Evolutionary conservation across 2,113 vertebrate genomes (phyloP), one percentile per base, ranked within the genome.

Genomic region (Amphilophus citrinellus): DNA sequence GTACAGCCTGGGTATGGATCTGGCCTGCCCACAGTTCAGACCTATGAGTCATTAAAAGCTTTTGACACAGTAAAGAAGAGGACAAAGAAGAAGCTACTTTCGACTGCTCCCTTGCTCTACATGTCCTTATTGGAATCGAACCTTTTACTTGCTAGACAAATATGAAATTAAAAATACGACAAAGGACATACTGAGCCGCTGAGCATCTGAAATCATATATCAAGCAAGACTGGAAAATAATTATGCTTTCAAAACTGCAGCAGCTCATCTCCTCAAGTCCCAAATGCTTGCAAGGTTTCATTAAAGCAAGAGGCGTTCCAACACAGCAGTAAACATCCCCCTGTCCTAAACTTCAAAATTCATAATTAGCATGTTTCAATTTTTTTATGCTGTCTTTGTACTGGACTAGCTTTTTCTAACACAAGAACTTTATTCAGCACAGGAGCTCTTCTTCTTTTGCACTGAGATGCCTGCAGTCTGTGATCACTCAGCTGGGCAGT

Each of bases 371-470:
- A 30, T 50, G 24, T 71, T 53, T 71, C 30, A 71, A 32, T 17
- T 24, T 73, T 50, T 71, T 71, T 53, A n/a, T 73, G 44, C 44
- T 32, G 17, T 53, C 17, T 53, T 53, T 73, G 24, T 73, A 32
- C 44, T 53, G 7, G n/a, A 53, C 24, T 71, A 71, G 66, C 30
- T 20, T 50, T 53, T 32, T 71, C 66, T 71, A 71, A 53, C 24
- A 50, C 18, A 85, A 75, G 61, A 71, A 68, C 39, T 73, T 77
- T 22, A 84, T 77, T 80, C 76, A 87, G 77, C 56, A 73, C 37
- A 63, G 57, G 30, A 47, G 59, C 59, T 86, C 13, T 4, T 88
- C 37, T 85, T 10, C 79, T 78, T 83, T 56, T 79, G 68, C 10
- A 7, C 76, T 59, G 24, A 47, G 83, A 82, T 35, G 42, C 71